Conservation (phyloP, 2,113 vertebrate genomes). For the Perca flavescens region DNA sequence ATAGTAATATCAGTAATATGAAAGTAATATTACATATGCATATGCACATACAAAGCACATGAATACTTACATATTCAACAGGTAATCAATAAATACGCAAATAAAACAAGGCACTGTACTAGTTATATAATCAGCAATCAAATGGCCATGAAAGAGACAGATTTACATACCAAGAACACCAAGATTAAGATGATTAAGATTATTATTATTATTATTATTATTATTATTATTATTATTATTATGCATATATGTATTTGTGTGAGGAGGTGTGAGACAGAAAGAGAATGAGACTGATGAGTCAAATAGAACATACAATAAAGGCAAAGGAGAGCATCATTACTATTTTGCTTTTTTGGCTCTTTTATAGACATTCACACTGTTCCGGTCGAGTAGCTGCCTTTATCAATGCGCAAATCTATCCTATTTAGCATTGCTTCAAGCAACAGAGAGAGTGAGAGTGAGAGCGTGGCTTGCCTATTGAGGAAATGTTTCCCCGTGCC, state of each 20-base stretch:
- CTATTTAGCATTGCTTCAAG: constrained; percentile 68
- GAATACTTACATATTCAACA: not conserved
- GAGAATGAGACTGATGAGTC: not conserved
- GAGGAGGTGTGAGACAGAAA: not conserved
- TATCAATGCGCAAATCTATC: constrained; percentile 64
- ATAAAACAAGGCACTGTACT: not conserved
- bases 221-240: not conserved
- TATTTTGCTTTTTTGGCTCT: constrained; percentile 31
- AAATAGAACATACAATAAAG: constrained; percentile 4
- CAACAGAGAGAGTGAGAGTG: constrained; percentile 43
- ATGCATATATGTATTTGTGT: not conserved
- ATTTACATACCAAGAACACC: not conserved
- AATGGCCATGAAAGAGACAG: not conserved
- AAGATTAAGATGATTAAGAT: too few relatives aligned
- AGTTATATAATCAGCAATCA: not conserved
- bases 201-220: not conserved
- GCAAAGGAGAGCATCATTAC: constrained; percentile 13
- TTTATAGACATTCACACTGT: constrained; percentile 33
- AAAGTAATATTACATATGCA: not conserved
- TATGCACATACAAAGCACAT: not conserved
- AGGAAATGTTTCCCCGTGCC: constrained; percentile 64
- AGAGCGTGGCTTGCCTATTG: constrained; percentile 53
- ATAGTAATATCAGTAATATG: not conserved
- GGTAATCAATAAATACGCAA: not conserved
- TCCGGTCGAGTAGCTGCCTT: constrained; percentile 55